Evolutionary conservation across 2,797 vertebrate genomes (phyloP).

Genomic region (Anisognathus igniventris): DNA sequence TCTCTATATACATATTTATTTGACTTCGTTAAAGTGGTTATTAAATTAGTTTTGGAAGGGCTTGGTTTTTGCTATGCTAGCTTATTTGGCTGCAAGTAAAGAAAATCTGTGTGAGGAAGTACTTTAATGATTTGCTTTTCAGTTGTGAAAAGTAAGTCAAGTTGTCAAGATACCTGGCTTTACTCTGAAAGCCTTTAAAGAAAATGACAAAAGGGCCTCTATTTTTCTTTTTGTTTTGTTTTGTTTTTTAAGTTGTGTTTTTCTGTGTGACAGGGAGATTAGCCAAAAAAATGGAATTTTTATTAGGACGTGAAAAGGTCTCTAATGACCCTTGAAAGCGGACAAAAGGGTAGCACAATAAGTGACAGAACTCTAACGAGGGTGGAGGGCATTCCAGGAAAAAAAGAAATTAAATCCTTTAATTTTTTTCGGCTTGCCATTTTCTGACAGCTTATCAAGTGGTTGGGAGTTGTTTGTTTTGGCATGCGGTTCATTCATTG

Average conservation of each 20-base stretch:
- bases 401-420: slow-evolving; percentile 71
- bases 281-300: slow-evolving; percentile 64
- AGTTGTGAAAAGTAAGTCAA: not conserved
- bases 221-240: not conserved
- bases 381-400: slow-evolving; percentile 65
- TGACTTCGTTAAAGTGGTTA: not conserved
- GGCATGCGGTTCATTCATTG: slow-evolving; percentile 55
- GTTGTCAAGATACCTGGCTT: slow-evolving; percentile 15
- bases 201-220: not conserved
- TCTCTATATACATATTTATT: not conserved
- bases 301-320: slow-evolving; percentile 67
- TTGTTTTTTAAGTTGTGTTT: slow-evolving; percentile 41
- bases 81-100: not conserved
- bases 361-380: slow-evolving; percentile 67
- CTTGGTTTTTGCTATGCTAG: not conserved
- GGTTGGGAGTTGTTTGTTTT: slow-evolving; percentile 77
- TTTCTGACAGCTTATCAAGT: slow-evolving; percentile 80
- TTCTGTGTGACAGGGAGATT: slow-evolving; percentile 35
- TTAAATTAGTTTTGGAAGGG: not conserved
- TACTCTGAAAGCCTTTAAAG: slow-evolving; percentile 10
- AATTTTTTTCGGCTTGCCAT: slow-evolving; percentile 67
- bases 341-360: slow-evolving; percentile 52
- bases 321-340: slow-evolving; percentile 60
- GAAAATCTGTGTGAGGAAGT: not conserved
- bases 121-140: not conserved